Conservation (phyloP, 2,797 vertebrate species). For the Oreochromis mossambicus region DNA sequence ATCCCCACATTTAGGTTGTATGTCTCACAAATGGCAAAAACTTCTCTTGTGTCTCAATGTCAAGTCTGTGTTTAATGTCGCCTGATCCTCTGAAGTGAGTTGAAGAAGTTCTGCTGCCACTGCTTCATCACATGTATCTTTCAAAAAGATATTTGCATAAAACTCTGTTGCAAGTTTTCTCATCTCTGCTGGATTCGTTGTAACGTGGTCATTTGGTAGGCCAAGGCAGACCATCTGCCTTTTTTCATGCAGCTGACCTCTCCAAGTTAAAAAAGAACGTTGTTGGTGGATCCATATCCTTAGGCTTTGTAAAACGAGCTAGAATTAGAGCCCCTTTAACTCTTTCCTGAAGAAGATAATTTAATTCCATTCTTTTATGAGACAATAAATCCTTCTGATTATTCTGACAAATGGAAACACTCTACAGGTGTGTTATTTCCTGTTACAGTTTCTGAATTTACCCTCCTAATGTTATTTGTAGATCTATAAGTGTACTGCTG, state of each 20-base stretch:
- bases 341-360: background rate
- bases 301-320: background rate
- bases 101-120: background rate
- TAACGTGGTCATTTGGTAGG: background rate
- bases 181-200: background rate
- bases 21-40: background rate
- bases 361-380: background rate
- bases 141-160: background rate
- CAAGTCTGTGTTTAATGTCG: background rate
- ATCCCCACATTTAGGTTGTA: background rate
- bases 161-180: background rate
- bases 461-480: background rate
- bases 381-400: background rate
- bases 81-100: background rate
- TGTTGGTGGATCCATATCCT: background rate
- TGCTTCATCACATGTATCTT: background rate
- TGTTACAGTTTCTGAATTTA: background rate
- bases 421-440: background rate
- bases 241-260: background rate
- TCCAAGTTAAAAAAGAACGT: background rate
- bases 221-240: background rate
- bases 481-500: background rate
- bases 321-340: background rate
- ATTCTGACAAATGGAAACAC: background rate
- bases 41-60: background rate